Conservation (phyloP, 2,888 invertebrate species). For the Brachycybe producta region DNA sequence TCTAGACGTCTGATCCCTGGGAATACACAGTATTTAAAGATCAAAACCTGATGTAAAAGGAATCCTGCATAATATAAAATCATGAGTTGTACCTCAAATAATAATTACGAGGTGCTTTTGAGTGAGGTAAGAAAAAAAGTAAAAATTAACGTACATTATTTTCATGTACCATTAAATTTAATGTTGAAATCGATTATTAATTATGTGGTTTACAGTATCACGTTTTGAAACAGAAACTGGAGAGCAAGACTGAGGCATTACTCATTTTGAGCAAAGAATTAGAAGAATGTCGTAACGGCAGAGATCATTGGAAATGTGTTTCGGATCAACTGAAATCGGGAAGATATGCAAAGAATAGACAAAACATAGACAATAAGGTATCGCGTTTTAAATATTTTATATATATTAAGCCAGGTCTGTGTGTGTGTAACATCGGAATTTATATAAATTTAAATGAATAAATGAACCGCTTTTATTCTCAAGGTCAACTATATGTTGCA, state of each 20-base stretch:
- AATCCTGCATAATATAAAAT: background rate
- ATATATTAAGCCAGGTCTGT: no score
- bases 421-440: no score
- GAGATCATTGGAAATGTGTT: slow-evolving; percentile 65
- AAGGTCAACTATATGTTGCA: no score
- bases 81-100: background rate
- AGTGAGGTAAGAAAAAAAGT: slow-evolving; percentile 13
- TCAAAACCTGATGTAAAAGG: background rate
- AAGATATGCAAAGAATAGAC: slow-evolving; percentile 34
- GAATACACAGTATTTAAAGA: no score
- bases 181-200: background rate
- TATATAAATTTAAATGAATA: no score
- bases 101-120: slow-evolving; percentile 11
- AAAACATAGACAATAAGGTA: no score
- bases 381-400: no score
- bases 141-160: no score
- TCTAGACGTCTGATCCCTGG: no score
- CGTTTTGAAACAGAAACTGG: slow-evolving; percentile 46
- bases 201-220: slow-evolving; percentile 15
- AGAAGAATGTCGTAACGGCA: slow-evolving; percentile 60
- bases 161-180: background rate
- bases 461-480: no score
- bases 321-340: slow-evolving; percentile 55
- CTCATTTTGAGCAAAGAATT: slow-evolving; percentile 62
- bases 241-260: slow-evolving; percentile 68